A percentile compares a stretch with the other conserved stretches of the same genome.
phyloP scores from a whole-genome alignment of 2,113 vertebrate species.

The Phaethon lepturus region DNA sequence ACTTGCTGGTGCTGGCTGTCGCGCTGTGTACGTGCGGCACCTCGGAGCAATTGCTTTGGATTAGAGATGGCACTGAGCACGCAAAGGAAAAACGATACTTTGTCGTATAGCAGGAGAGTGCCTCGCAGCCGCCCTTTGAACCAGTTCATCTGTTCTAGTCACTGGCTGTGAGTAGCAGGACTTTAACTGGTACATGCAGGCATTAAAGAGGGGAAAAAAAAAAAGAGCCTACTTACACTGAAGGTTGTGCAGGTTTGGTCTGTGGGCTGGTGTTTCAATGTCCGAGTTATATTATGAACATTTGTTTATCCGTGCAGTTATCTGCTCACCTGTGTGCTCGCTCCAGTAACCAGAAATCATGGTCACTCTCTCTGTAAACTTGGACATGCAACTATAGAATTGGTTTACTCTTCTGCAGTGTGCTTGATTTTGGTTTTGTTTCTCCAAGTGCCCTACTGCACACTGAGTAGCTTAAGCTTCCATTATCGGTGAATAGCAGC shows the following conservation, averaged over 20 bases:
- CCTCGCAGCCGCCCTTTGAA: neutral
- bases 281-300: neutral
- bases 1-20: neutral
- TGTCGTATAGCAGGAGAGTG: accelerated
- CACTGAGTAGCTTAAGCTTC: conserved; percentile 5
- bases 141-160: neutral
- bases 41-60: conserved; percentile 16
- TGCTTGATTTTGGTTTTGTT: neutral
- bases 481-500: neutral
- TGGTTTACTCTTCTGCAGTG: neutral
- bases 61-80: neutral
- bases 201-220: neutral
- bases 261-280: neutral
- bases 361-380: neutral
- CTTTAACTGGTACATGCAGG: conserved; percentile 10
- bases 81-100: neutral
- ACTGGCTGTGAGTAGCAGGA: neutral
- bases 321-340: neutral
- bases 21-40: neutral
- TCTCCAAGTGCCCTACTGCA: neutral
- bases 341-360: neutral
- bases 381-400: accelerated
- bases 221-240: neutral
- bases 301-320: neutral
- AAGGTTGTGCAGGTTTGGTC: neutral